These are phyloP conservation scores for Platycnemis pennipes DNA, from an alignment of 2,888 invertebrate species.

Conservation along the genomic window DNA sequence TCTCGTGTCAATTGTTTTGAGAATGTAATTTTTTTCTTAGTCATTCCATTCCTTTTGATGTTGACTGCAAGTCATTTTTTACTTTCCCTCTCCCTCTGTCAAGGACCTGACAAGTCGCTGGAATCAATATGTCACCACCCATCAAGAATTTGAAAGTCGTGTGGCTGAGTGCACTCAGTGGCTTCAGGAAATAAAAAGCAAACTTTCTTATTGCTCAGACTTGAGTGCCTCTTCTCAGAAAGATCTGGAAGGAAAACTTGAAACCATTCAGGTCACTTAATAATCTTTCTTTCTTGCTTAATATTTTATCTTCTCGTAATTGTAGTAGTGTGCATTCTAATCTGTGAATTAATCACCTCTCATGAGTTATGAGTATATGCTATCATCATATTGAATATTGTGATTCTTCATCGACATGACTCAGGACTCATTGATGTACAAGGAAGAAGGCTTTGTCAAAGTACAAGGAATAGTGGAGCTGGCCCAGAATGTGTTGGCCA, in stretches of 20 bases:
- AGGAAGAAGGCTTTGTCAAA: constrained; percentile 95
- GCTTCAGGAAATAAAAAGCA: constrained; percentile 91
- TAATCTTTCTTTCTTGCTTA: background rate
- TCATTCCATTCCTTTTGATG: background rate
- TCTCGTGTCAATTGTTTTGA: background rate
- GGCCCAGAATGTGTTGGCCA: constrained; percentile 94
- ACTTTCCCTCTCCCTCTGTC: constrained; percentile 49
- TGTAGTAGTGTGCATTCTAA: no score
- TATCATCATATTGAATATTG: background rate
- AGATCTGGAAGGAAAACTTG: constrained; percentile 91
- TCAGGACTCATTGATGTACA: constrained; percentile 92
- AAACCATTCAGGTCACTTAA: constrained; percentile 82
- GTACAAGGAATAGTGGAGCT: constrained; percentile 94
- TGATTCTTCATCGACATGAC: background rate
- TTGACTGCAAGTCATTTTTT: background rate
- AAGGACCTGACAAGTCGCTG: constrained; percentile 92
- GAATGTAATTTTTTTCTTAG: background rate
- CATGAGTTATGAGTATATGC: background rate
- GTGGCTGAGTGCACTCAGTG: constrained; percentile 90
- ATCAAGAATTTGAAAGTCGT: constrained; percentile 92
- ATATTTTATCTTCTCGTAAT: no score
- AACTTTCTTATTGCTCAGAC: constrained; percentile 93
- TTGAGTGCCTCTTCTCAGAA: constrained; percentile 90
- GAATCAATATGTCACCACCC: constrained; percentile 94
- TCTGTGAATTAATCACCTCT: background rate